Percentiles rank a stretch among this genome's conserved stretches.
Evolutionary conservation across 2,113 vertebrate species (phyloP).

Genomic region (Podocnemis expansa): DNA sequence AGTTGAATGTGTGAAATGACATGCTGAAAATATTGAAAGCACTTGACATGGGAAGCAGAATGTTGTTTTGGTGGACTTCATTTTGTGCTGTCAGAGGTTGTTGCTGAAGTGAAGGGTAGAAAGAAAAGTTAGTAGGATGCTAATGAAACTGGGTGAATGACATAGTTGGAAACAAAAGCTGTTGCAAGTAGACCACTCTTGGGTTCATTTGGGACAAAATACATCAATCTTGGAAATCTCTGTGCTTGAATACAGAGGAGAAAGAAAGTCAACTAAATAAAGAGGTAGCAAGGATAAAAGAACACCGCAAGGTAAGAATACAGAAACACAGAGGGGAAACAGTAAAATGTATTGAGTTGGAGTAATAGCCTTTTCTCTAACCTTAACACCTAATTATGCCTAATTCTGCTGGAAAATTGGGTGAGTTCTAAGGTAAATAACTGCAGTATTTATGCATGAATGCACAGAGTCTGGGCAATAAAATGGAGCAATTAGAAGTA

Average conservation of each 20-base stretch:
- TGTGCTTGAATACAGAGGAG: not conserved
- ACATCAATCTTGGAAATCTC: not conserved
- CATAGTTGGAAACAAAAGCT: not conserved
- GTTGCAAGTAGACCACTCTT: not conserved
- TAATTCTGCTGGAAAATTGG: not conserved
- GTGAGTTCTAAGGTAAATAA: not conserved
- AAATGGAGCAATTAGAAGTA: not conserved
- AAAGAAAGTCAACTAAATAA: not conserved
- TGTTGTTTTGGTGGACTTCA: not conserved
- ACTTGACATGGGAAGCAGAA: not conserved
- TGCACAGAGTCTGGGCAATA: not conserved
- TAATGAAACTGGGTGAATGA: fast-evolving
- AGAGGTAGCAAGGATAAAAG: not conserved
- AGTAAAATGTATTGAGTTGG: too few relatives aligned
- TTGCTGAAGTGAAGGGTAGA: not conserved
- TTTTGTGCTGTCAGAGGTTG: not conserved
- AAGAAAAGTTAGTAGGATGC: not conserved
- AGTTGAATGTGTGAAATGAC: not conserved
- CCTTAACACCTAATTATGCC: too few relatives aligned
- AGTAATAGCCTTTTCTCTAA: too few relatives aligned
- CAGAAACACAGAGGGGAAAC: not conserved
- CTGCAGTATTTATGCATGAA: not conserved
- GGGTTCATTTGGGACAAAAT: fast-evolving
- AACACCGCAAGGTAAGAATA: not conserved
- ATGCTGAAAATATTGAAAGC: not conserved